Percentiles rank a stretch among this genome's conserved stretches.
Evolutionary conservation across 2,888 invertebrate species (phyloP).

Genomic region (Cheilosia grossa): DNA sequence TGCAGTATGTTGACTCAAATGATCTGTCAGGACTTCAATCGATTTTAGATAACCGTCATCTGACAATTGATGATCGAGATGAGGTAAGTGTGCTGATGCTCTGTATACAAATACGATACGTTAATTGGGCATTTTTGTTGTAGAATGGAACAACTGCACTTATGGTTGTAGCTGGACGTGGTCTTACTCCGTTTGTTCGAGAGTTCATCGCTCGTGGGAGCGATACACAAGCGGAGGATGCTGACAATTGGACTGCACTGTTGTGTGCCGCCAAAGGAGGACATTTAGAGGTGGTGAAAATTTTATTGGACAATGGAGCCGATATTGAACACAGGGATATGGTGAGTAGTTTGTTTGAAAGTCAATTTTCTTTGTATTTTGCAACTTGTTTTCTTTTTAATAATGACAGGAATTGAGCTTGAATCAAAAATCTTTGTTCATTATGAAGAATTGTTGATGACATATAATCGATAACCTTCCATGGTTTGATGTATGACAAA

Average conservation of each 20-base stretch:
- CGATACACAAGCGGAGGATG: conserved; percentile 95
- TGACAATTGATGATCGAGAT: conserved; percentile 93
- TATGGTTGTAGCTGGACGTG: conserved; percentile 94
- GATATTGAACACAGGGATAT: conserved; percentile 94
- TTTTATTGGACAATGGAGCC: conserved; percentile 93
- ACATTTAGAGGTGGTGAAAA: conserved; percentile 90
- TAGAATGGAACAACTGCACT: conserved; percentile 97
- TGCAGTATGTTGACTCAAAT: conserved; percentile 91
- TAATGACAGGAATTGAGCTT: too few species aligned
- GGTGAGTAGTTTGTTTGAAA: conserved; percentile 84
- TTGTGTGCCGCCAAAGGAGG: conserved; percentile 96
- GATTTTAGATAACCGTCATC: conserved; percentile 92
- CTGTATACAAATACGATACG: conserved; percentile 12
- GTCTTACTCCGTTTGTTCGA: conserved; percentile 92
- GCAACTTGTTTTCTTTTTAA: background rate
- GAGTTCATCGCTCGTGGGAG: conserved; percentile 95
- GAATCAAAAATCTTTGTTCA: too few species aligned
- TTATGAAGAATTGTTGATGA: too few species aligned
- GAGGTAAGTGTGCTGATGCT: conserved; percentile 86
- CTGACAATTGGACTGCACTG: conserved; percentile 96
- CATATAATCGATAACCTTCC: too few species aligned
- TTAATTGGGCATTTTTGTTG: conserved; percentile 59
- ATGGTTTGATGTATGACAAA: too few species aligned
- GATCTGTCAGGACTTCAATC: conserved; percentile 91
- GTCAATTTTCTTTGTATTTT: background rate